These are phyloP conservation scores for Heliconius himera DNA, from an alignment of 1,140 invertebrate genomes.

Conservation along the genomic window DNA sequence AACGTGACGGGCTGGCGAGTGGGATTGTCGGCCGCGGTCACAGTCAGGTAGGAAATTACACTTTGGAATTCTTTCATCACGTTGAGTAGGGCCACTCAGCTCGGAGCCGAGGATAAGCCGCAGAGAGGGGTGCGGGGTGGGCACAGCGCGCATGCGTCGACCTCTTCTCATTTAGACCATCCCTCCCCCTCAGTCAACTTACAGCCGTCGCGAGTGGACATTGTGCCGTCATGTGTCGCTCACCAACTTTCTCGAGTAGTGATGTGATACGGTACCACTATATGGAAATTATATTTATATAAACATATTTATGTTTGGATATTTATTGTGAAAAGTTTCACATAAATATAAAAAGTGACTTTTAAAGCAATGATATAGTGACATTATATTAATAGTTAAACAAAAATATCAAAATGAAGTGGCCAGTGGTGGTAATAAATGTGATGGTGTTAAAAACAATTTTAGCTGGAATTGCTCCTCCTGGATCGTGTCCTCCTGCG, in stretches of 20 bases:
- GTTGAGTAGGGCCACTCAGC: conserved; percentile 64
- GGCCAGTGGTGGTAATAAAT: conserved; percentile 69
- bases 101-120: conserved; percentile 70
- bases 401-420: conserved; percentile 70
- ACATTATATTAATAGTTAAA: conserved; percentile 46
- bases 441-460: conserved; percentile 67
- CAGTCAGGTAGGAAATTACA: conserved; percentile 79
- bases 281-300: conserved; percentile 47
- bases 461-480: conserved; percentile 66
- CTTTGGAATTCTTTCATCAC: conserved; percentile 79
- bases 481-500: conserved; percentile 86
- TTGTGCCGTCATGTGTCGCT: conserved; percentile 70
- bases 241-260: conserved; percentile 78
- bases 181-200: conserved; percentile 74
- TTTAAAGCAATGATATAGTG: conserved; percentile 51
- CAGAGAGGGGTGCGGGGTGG: conserved; percentile 71
- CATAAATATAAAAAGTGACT: conserved; percentile 31
- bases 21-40: conserved; percentile 65
- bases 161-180: conserved; percentile 62
- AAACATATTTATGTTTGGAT: conserved; percentile 44
- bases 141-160: conserved; percentile 67
- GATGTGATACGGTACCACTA: conserved; percentile 76
- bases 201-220: conserved; percentile 57
- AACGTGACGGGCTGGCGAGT: conserved; percentile 70
- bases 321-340: conserved; percentile 30